Percentiles rank a stretch among this genome's conserved stretches.
These are phyloP conservation scores for Chelonia mydas DNA, from an alignment of 2,797 vertebrate species.

Conservation along the genomic window DNA sequence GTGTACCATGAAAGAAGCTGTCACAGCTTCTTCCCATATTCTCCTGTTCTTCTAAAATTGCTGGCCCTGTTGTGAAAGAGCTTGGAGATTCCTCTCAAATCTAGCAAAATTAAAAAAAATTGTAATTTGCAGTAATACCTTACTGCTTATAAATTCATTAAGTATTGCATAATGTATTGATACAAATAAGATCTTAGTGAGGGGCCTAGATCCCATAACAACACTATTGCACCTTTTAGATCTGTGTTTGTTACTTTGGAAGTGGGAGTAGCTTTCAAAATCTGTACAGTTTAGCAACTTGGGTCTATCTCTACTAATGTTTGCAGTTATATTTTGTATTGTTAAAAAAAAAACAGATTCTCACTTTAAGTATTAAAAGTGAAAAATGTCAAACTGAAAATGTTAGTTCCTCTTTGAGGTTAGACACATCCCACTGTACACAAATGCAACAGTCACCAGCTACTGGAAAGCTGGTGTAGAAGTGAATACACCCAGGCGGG, in stretches of 20 bases:
- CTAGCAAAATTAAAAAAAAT: background rate
- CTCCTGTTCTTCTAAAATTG: background rate
- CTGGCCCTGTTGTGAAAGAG: background rate
- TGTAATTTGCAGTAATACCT: background rate
- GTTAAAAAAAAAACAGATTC: background rate
- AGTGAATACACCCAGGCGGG: background rate
- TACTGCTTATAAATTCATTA: too few species aligned
- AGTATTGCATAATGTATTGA: too few species aligned
- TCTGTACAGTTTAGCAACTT: background rate
- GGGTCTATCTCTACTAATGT: background rate
- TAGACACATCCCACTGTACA: background rate
- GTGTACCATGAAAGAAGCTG: background rate
- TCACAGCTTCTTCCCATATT: background rate
- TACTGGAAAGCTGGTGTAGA: background rate
- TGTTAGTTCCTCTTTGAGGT: background rate
- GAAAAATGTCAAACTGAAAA: background rate
- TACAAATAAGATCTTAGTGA: too few species aligned
- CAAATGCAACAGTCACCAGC: background rate
- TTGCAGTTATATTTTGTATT: background rate
- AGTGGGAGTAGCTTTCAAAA: too few species aligned
- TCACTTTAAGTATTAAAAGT: background rate
- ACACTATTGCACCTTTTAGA: background rate
- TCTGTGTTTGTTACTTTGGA: too few species aligned
- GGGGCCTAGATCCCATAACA: background rate
- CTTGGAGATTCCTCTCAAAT: background rate